These are phyloP conservation scores for Petrocephalus schoutedeni DNA, from an alignment of 2,797 vertebrate genomes.

Conservation along the genomic window DNA sequence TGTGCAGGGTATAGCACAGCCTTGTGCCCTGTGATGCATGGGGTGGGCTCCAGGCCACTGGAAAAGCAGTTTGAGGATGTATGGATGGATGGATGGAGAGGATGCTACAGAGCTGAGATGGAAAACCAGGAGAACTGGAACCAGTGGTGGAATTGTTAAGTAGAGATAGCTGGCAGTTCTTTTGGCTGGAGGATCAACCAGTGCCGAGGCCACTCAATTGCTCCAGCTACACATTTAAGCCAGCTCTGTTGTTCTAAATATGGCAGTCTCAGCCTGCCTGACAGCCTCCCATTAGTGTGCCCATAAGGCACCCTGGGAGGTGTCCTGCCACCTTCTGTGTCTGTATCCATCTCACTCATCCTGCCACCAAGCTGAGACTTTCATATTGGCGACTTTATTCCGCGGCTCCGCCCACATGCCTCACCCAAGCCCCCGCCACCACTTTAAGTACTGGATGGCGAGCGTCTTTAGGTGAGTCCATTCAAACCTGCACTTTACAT, in stretches of 20 bases:
- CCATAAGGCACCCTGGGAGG: neutral
- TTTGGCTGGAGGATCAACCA: neutral
- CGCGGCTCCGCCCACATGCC: neutral
- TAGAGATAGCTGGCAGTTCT: neutral
- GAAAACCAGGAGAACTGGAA: neutral
- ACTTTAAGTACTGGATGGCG: neutral
- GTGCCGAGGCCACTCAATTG: neutral
- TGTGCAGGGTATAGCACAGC: neutral
- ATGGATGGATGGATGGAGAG: neutral
- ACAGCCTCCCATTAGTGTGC: neutral
- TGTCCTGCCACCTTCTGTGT: neutral
- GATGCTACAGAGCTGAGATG: neutral
- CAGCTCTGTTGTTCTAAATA: conserved; percentile 8
- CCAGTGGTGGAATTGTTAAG: neutral
- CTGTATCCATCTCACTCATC: neutral
- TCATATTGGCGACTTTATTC: neutral
- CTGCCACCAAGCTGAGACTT: neutral
- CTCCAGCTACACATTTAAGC: neutral
- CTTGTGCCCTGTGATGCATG: neutral
- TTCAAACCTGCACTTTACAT: neutral
- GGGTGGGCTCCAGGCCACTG: neutral
- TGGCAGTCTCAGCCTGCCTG: neutral
- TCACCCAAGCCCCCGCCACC: neutral
- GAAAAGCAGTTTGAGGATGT: neutral
- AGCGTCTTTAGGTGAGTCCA: neutral